These are phyloP conservation scores for Eledona agricola DNA, from an alignment of 2,888 invertebrate species.

Conservation along the genomic window DNA sequence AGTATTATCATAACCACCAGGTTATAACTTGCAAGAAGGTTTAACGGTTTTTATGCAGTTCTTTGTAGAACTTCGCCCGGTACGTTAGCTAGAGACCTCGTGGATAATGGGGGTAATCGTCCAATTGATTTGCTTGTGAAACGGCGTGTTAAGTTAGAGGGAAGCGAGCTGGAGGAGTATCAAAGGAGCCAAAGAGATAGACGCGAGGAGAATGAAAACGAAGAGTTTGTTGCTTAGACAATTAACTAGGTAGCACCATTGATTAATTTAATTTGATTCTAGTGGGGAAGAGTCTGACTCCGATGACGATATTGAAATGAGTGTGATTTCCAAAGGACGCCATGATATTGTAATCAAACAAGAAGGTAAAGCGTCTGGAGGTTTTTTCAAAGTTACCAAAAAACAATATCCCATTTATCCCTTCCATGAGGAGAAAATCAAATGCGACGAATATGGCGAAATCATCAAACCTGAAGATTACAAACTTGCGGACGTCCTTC, in stretches of 20 bases:
- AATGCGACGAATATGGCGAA: slow-evolving; percentile 97
- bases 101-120: slow-evolving; percentile 79
- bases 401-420: slow-evolving; percentile 98
- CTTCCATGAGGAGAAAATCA: slow-evolving; percentile 88
- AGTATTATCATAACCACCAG: slow-evolving; percentile 92
- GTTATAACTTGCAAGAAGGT: too few species aligned
- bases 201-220: slow-evolving; percentile 45
- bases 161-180: slow-evolving; percentile 80
- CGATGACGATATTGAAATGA: slow-evolving; percentile 85
- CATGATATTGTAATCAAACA: slow-evolving; percentile 90
- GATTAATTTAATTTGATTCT: slow-evolving; percentile 36
- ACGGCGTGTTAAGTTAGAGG: slow-evolving; percentile 77
- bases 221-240: slow-evolving; percentile 57
- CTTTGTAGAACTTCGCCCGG: slow-evolving; percentile 77
- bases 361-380: slow-evolving; percentile 71
- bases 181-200: slow-evolving; percentile 72
- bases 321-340: slow-evolving; percentile 78
- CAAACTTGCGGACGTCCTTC: slow-evolving; percentile 77
- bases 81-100: slow-evolving; percentile 79
- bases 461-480: slow-evolving; percentile 93
- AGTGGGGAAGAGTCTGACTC: slow-evolving; percentile 84
- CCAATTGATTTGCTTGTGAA: slow-evolving; percentile 76
- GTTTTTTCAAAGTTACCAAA: slow-evolving; percentile 88
- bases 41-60: slow-evolving; percentile 3
- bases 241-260: slow-evolving; percentile 3